Conservation (phyloP, 2,113 vertebrate genomes). For the Elgaria multicarinata region DNA sequence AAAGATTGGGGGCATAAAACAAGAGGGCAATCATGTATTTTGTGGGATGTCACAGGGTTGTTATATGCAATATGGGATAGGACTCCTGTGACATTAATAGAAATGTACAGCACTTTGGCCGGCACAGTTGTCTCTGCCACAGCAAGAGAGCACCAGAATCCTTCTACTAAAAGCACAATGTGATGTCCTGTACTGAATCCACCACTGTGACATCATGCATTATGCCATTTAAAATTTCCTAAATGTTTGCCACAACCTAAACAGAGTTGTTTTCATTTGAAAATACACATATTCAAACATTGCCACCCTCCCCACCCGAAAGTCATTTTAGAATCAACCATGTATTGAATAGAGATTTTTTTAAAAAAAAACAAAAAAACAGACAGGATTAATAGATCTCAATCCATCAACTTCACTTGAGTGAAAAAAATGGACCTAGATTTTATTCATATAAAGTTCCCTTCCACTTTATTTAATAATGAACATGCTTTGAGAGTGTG, state of each 20-base stretch:
- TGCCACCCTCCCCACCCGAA: not conserved
- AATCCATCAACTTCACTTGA: conserved; percentile 17
- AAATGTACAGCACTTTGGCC: not conserved
- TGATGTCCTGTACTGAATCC: not conserved
- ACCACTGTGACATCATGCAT: not conserved
- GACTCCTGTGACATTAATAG: not conserved
- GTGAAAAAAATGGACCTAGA: not conserved
- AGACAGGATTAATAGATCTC: not conserved
- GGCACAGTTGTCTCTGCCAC: too few relatives aligned
- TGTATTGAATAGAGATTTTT: not conserved
- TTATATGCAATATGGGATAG: not conserved
- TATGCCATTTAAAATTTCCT: not conserved
- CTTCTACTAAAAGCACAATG: not conserved
- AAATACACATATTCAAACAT: not conserved
- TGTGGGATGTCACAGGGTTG: not conserved
- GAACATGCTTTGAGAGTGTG: not conserved
- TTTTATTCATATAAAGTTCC: not conserved
- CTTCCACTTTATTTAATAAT: not conserved
- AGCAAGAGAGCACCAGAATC: not conserved
- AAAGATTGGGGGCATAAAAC: conserved; percentile 25
- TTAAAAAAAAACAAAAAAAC: too few relatives aligned
- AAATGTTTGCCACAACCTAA: not conserved
- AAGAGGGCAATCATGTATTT: conserved; percentile 22
- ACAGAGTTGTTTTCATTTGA: not conserved
- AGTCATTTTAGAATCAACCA: not conserved